Evolutionary conservation across 2,888 invertebrate genomes (phyloP).

Genomic region (Teleogryllus oceanicus): DNA sequence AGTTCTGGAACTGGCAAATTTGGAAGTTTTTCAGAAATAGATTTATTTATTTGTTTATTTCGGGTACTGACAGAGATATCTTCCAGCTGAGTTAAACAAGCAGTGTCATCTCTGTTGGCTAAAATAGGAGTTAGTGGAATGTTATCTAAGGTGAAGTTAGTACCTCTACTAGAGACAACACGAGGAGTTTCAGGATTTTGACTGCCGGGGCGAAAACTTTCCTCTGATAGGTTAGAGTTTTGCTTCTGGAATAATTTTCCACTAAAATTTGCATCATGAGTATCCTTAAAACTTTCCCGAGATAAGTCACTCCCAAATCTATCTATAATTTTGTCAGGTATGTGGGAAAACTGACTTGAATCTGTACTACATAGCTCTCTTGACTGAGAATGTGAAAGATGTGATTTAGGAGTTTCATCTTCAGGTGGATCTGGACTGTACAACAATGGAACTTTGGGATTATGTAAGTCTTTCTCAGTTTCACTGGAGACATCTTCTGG

Average conservation of each 20-base stretch:
- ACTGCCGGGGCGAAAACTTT: neutral
- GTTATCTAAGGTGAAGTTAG: slow-evolving; percentile 26
- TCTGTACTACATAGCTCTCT: neutral
- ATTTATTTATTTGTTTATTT: neutral
- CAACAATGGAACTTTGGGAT: neutral
- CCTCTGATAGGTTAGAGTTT: neutral
- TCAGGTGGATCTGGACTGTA: neutral
- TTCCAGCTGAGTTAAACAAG: neutral
- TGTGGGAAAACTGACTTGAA: neutral
- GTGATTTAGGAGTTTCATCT: neutral
- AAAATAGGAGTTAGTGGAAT: slow-evolving; percentile 32
- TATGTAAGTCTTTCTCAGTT: neutral
- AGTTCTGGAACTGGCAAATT: neutral
- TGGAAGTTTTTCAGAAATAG: neutral
- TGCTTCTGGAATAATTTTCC: neutral
- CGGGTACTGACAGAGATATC: neutral
- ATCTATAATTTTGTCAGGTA: neutral
- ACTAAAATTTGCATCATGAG: neutral
- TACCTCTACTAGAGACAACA: neutral
- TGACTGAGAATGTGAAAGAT: neutral
- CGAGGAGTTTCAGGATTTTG: neutral
- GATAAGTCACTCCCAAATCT: neutral
- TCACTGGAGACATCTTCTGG: neutral
- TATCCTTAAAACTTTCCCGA: neutral
- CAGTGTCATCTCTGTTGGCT: neutral